Conservation (phyloP, 2,113 vertebrate species). For the Nothobranchius furzeri region DNA sequence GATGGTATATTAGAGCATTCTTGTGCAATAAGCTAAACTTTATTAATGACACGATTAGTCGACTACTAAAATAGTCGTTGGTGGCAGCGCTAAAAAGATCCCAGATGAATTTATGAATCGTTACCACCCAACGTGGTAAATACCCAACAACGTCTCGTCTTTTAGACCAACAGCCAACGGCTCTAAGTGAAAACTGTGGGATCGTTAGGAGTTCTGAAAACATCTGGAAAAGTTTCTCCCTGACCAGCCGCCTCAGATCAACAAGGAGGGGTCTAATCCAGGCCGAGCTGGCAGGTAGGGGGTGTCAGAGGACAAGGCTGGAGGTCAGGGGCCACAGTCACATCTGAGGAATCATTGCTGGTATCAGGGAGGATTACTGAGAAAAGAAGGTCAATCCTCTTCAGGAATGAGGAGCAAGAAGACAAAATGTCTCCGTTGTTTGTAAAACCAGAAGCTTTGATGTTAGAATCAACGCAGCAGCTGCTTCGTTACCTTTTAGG, state of each 20-base stretch:
- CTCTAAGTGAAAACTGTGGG: neutral
- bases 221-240: neutral
- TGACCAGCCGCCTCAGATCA: neutral
- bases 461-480: no score
- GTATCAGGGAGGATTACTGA: conserved; percentile 39
- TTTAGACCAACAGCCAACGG: neutral
- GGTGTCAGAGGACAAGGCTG: conserved; percentile 14
- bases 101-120: no score
- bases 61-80: no score
- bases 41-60: no score
- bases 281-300: neutral
- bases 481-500: no score
- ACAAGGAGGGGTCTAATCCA: conserved; percentile 5
- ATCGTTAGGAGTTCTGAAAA: neutral
- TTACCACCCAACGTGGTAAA: neutral
- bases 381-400: conserved; percentile 34
- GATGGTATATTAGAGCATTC: no score
- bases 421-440: neutral
- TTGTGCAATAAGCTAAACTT: no score
- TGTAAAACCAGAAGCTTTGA: neutral
- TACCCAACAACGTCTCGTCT: neutral
- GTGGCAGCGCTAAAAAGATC: no score
- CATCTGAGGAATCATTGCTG: conserved; percentile 46
- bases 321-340: conserved; percentile 30
- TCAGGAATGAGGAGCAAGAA: conserved; percentile 15